Evolutionary conservation across 2,888 invertebrate genomes (phyloP), one percentile per base, ranked within the genome.

Genomic region (Erebia aethiops): DNA sequence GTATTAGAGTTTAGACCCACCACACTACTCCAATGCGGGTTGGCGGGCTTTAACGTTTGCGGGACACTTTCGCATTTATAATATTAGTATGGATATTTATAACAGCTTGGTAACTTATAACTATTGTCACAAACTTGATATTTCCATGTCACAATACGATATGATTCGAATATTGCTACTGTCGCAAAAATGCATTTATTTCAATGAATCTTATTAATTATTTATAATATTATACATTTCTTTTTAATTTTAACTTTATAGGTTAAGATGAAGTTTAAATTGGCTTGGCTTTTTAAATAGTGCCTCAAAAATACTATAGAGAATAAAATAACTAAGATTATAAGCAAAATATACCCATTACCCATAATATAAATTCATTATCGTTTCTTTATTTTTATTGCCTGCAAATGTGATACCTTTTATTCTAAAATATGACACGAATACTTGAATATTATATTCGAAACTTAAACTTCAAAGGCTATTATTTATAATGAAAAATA

Each of bases 111-210:
- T 57, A 26, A 9, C 18, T 62, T 21, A 49, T 21, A 41, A 35
- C 35, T 35, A 35, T 35, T 54, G 13, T 54, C 52, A 13, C 49
- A 18, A 64, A 35, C 35, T 16, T 16, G 7, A 52, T 64, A 63
- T 51, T 63, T 46, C 41, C 16, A 35, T 16, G 52, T 64, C 52
- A 51, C 21, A 10, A 51, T 26, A 35, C 1, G 35, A 21, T 65
- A 18, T 13, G 11, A 54, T 65, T 46, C 13, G 56, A 66, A 2
- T 56, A 57, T 43, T 16, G 56, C 35, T 57, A 70, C 51, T 68
- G 70, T 70, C 68, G 66, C 72, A 72, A 74, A n/a, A 58, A 68
- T 68, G 74, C 72, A 74, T 74, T 74, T 74, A 74, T 72, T 68
- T 63, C 56, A 57, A 70, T 65, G 41, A 62, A 52, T 54, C 14